Conservation (phyloP, 2,888 invertebrate genomes). For the Antheraea assamensis region DNA sequence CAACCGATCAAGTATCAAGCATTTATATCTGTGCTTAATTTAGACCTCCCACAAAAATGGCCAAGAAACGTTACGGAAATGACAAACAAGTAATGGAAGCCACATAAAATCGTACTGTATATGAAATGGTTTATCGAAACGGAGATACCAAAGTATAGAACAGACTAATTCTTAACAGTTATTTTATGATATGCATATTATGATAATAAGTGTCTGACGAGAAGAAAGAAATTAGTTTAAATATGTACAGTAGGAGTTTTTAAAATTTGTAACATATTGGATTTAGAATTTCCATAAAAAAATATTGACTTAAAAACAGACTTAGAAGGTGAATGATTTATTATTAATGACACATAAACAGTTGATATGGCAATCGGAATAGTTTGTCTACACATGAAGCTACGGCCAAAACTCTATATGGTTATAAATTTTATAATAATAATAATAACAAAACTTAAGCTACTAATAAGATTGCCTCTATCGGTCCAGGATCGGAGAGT, state of each 20-base stretch:
- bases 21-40: neutral
- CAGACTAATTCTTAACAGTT: neutral
- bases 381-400: conserved; percentile 51
- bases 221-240: neutral
- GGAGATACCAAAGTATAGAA: neutral
- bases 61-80: neutral
- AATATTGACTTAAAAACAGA: neutral
- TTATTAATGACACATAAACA: neutral
- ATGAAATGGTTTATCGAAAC: neutral
- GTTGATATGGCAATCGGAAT: neutral
- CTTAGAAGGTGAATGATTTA: neutral
- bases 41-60: neutral
- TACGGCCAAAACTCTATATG: conserved; percentile 79
- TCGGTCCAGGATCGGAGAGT: conserved; percentile 30
- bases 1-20: neutral
- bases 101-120: neutral
- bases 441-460: conserved; percentile 14
- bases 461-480: neutral
- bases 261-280: neutral
- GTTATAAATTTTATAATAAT: conserved; percentile 28
- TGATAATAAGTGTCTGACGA: neutral
- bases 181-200: neutral
- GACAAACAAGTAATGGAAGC: neutral
- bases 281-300: neutral
- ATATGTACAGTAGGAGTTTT: neutral